phyloP scores from a whole-genome alignment of 2,888 invertebrate genomes.

The Brenthis ino region DNA sequence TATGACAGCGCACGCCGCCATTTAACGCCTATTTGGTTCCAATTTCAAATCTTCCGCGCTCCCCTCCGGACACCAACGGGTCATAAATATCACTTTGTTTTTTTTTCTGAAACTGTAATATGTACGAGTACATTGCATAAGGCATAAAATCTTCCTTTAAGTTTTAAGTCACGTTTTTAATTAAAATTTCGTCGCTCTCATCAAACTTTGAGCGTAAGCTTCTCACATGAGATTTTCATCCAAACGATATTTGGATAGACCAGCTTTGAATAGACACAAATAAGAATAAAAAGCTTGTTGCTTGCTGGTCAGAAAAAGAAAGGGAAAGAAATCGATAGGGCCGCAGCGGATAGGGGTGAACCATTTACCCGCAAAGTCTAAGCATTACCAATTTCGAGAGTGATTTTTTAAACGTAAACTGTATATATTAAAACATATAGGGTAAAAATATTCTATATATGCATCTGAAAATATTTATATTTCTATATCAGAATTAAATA shows the following conservation, averaged over 20 bases:
- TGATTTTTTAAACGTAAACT: neutral
- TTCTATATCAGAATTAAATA: too few species aligned
- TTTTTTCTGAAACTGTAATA: slow-evolving; percentile 42
- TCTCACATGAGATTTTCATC: slow-evolving; percentile 58
- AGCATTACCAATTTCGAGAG: slow-evolving; percentile 4
- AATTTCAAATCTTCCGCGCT: slow-evolving; percentile 82
- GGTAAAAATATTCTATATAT: neutral
- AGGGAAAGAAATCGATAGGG: slow-evolving; percentile 69
- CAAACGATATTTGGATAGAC: slow-evolving; percentile 69
- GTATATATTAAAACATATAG: neutral
- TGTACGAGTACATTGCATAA: slow-evolving; percentile 4
- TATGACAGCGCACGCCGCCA: slow-evolving; percentile 83
- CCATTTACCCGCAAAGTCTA: neutral
- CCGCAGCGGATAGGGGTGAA: slow-evolving; percentile 42
- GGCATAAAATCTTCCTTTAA: slow-evolving; percentile 12
- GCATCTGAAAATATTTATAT: too few species aligned
- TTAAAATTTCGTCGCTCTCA: slow-evolving; percentile 52
- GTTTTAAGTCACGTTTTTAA: slow-evolving; percentile 49
- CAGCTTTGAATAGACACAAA: slow-evolving; percentile 61
- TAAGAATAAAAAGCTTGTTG: slow-evolving; percentile 60
- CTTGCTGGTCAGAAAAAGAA: slow-evolving; percentile 63
- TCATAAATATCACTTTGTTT: slow-evolving; percentile 76
- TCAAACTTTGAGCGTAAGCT: slow-evolving; percentile 57
- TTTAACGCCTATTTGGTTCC: slow-evolving; percentile 87
- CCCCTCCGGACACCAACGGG: slow-evolving; percentile 75